Evolutionary conservation across 2,113 vertebrate genomes (phyloP).

Genomic region (Cariama cristata): DNA sequence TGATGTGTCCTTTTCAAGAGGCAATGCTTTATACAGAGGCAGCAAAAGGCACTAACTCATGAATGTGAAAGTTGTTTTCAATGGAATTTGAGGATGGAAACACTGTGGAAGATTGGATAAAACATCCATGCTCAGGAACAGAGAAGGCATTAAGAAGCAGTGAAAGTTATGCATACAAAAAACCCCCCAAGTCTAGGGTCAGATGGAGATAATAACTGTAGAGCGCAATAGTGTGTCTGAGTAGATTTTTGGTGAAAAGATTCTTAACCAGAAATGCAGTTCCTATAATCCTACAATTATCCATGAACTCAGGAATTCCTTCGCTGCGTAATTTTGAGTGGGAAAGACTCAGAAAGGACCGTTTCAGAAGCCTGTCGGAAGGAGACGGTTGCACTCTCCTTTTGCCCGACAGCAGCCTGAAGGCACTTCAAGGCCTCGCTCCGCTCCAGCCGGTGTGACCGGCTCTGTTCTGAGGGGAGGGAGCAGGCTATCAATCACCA

Average conservation of each 20-base stretch:
- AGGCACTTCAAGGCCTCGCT: accelerated
- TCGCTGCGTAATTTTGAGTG: not conserved
- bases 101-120: not conserved
- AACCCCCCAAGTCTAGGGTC: not conserved
- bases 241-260: not conserved
- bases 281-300: not conserved
- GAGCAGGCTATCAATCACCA: not conserved
- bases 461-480: not conserved
- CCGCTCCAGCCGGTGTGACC: not conserved
- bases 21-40: not conserved
- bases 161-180: not conserved
- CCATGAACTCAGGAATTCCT: not conserved
- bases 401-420: not conserved
- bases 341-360: not conserved
- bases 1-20: not conserved
- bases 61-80: not conserved
- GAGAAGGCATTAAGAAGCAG: not conserved
- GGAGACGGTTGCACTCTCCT: not conserved
- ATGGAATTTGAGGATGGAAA: not conserved
- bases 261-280: not conserved
- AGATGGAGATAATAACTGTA: not conserved
- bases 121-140: not conserved
- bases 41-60: not conserved
- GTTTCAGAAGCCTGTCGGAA: not conserved
- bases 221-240: accelerated